Evolutionary conservation across 2,888 invertebrate species (phyloP).

Genomic region (Amblyjoppa proteus): DNA sequence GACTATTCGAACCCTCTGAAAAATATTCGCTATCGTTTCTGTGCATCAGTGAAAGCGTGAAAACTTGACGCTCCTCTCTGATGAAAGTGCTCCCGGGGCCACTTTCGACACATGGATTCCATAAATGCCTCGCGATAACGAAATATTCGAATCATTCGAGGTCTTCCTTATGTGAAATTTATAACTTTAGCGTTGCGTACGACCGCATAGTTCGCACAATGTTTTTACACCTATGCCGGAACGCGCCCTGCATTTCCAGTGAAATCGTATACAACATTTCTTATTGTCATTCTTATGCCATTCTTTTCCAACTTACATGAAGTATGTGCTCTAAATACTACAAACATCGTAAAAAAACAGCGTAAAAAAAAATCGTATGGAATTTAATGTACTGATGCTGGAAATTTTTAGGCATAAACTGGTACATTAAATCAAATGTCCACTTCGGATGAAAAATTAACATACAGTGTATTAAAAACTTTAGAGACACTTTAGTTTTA

Average conservation of each 20-base stretch:
- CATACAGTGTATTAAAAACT: no score
- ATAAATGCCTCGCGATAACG: conserved; percentile 25
- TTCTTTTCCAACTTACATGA: neutral
- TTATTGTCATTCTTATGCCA: neutral
- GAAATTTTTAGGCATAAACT: no score
- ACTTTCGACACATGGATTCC: conserved; percentile 61
- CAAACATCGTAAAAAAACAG: neutral
- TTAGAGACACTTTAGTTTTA: no score
- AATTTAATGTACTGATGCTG: no score
- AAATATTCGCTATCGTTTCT: conserved; percentile 53
- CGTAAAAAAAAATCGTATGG: no score
- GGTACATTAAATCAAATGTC: no score
- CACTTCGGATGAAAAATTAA: no score
- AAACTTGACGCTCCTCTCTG: conserved; percentile 54
- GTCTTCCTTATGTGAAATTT: conserved; percentile 2
- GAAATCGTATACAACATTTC: neutral
- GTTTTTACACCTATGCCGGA: neutral
- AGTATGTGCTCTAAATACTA: neutral
- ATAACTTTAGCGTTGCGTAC: neutral
- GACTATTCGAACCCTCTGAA: conserved; percentile 47
- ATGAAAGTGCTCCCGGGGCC: conserved; percentile 58
- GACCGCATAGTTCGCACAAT: neutral
- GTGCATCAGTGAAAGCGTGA: conserved; percentile 65
- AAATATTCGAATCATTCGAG: conserved; percentile 10
- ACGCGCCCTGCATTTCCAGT: neutral